Evolutionary conservation across 2,888 invertebrate genomes (phyloP).

Genomic region (Penaeus monodon): DNA sequence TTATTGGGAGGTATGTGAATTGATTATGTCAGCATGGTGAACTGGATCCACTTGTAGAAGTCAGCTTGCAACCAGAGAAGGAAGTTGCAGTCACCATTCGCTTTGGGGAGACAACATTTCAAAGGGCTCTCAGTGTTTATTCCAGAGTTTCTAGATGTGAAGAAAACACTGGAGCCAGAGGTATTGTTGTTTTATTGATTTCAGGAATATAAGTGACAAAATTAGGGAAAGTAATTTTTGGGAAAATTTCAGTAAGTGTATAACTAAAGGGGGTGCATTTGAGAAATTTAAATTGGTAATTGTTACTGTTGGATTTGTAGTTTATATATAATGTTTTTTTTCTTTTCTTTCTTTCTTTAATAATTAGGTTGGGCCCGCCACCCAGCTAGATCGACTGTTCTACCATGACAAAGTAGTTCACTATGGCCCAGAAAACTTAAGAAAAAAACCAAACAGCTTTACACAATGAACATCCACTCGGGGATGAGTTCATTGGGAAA

Average conservation of each 20-base stretch:
- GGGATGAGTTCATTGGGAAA: constrained; percentile 91
- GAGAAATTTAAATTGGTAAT: too few relatives aligned
- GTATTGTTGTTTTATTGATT: constrained; percentile 11
- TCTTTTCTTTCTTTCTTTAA: background rate
- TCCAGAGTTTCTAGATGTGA: constrained; percentile 73
- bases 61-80: constrained; percentile 76
- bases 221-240: too few relatives aligned
- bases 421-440: constrained; percentile 83
- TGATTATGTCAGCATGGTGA: constrained; percentile 88
- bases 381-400: constrained; percentile 87
- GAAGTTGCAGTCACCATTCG: constrained; percentile 59
- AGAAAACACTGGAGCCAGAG: constrained; percentile 62
- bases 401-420: constrained; percentile 83
- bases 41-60: constrained; percentile 88
- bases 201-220: too few relatives aligned
- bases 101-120: constrained; percentile 66
- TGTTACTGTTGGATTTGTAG: background rate
- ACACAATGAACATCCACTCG: constrained; percentile 91
- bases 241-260: too few relatives aligned
- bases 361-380: constrained; percentile 79
- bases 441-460: constrained; percentile 88
- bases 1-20: constrained; percentile 79
- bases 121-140: constrained; percentile 81
- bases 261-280: too few relatives aligned
- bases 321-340: background rate